Evolutionary conservation across 2,888 invertebrate species (phyloP).

Genomic region (Phortica okadai): DNA sequence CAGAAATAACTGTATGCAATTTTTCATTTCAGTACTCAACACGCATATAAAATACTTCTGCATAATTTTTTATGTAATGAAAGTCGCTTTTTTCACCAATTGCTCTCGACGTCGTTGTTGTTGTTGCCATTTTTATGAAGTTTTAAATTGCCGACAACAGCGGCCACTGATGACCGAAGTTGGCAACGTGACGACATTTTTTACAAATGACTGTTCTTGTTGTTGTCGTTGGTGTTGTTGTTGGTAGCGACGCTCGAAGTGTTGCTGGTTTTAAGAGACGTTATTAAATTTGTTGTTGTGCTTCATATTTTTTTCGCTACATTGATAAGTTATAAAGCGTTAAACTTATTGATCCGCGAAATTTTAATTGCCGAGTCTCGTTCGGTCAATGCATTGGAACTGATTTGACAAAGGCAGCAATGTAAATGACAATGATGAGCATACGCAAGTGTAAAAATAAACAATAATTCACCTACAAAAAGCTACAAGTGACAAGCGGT

Average conservation of each 20-base stretch:
- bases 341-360: slow-evolving; percentile 19
- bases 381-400: not conserved
- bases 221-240: slow-evolving; percentile 4
- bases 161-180: not conserved
- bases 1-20: slow-evolving; percentile 21
- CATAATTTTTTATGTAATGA: slow-evolving; percentile 29
- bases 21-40: slow-evolving; percentile 32
- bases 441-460: too few relatives aligned
- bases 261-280: not conserved
- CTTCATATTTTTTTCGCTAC: not conserved
- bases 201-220: not conserved
- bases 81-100: slow-evolving; percentile 7
- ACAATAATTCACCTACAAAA: too few relatives aligned
- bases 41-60: slow-evolving; percentile 36
- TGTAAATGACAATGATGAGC: too few relatives aligned
- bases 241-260: not conserved
- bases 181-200: slow-evolving; percentile 23
- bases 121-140: slow-evolving; percentile 28
- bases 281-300: not conserved
- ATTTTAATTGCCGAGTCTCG: slow-evolving; percentile 20
- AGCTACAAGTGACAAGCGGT: too few relatives aligned
- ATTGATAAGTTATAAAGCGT: slow-evolving; percentile 10
- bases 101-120: slow-evolving; percentile 9
- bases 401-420: too few relatives aligned
- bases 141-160: slow-evolving; percentile 17